These are phyloP conservation scores for Nyctibius grandis DNA, from an alignment of 2,797 vertebrate genomes.

Conservation along the genomic window DNA sequence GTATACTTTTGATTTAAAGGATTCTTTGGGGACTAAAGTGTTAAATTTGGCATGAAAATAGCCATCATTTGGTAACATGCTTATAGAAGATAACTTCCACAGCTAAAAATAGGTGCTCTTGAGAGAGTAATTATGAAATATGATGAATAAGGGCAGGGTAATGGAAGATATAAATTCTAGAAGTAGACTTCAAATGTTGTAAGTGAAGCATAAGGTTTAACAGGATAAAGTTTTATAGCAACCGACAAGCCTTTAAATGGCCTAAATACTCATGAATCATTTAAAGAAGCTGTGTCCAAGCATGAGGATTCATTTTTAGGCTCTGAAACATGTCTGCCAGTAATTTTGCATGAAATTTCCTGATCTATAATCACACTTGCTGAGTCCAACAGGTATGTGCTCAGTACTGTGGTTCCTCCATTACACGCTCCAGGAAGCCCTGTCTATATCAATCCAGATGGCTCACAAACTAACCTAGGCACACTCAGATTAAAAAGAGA, in stretches of 20 bases:
- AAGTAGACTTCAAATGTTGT: background rate
- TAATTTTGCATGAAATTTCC: background rate
- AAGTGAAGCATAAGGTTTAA: constrained; percentile 11
- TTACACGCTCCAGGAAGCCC: background rate
- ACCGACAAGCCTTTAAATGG: background rate
- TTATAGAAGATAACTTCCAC: background rate
- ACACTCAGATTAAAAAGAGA: background rate
- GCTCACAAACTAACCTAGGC: background rate
- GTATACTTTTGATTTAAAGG: background rate
- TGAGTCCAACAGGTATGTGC: background rate
- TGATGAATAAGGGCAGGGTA: background rate
- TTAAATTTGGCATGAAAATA: background rate
- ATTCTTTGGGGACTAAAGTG: background rate
- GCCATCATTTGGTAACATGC: background rate
- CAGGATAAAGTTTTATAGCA: background rate
- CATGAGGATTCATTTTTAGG: background rate
- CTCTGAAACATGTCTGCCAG: background rate
- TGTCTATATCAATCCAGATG: background rate
- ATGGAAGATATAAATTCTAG: background rate
- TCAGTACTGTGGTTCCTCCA: background rate
- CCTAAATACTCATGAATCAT: background rate
- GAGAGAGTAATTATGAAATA: background rate
- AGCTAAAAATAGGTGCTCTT: background rate
- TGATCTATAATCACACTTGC: background rate
- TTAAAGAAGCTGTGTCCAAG: background rate